Evolutionary conservation across 2,888 invertebrate genomes (phyloP).

Genomic region (Dicyrtoma fusca): DNA sequence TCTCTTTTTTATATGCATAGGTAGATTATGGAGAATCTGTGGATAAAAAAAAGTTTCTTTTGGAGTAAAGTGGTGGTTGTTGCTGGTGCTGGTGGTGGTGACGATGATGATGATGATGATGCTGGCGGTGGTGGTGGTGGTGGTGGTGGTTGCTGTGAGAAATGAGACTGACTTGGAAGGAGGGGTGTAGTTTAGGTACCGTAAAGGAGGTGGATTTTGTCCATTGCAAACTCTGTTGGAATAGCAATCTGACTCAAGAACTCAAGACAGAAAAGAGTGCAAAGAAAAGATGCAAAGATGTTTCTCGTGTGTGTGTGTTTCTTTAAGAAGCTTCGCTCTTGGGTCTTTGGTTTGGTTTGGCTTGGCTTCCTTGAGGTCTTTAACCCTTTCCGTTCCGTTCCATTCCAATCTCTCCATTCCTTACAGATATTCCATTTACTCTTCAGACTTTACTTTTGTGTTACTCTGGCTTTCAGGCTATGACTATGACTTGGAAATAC

Average conservation of each 20-base stretch:
- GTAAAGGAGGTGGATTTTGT: slow-evolving; percentile 38
- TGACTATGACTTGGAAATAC: no score
- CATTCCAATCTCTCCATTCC: slow-evolving; percentile 9
- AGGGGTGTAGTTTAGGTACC: slow-evolving; percentile 35
- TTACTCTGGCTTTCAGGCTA: not conserved
- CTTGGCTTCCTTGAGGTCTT: slow-evolving; percentile 30
- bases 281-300: slow-evolving; percentile 21
- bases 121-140: not conserved
- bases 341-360: not conserved
- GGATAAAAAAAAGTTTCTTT: slow-evolving; percentile 23
- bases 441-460: not conserved
- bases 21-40: no score
- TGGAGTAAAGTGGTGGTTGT: slow-evolving; percentile 24
- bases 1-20: no score
- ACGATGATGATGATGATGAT: no score
- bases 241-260: no score
- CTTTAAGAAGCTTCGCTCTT: not conserved
- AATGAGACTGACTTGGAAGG: slow-evolving; percentile 2
- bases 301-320: not conserved
- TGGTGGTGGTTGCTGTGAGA: not conserved
- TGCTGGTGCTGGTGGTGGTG: no score
- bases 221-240: slow-evolving; percentile 34
- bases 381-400: slow-evolving; percentile 37
- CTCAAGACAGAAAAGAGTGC: not conserved
- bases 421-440: slow-evolving; percentile 2